Base-by-base conservation (phyloP, 2,797 vertebrate species). In the Esox lucius region DNA sequence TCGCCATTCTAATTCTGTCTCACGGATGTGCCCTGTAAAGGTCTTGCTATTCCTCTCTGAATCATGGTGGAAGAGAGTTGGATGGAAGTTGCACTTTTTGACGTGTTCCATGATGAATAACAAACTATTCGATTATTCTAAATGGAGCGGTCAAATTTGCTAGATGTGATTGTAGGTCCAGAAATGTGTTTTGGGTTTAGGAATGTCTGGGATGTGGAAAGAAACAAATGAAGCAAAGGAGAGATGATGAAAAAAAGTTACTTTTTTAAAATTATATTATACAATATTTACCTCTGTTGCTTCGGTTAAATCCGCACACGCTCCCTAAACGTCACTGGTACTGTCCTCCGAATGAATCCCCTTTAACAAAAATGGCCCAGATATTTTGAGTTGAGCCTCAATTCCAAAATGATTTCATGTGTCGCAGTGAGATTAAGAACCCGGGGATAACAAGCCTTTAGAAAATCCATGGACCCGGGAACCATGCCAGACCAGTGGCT, bases 331-430 rank as follows among this genome's bases (percentile, higher is more conserved):
- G 3, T 46, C 61, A 75, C 42, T 31, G 62, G 75, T 24, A 31
- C 35, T 31, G 26, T 19, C 24, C 16, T 70, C 46, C 16, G 46
- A 70, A 4, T 26, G 24, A 26, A 70, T 83, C 5, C 16, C 74
- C 69, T 87, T 75, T 61, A 22, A 68, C 87, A 51, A 77, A 87
- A 90, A 85, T 78, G 87, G 82, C 82, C 85, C 85, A 87, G 85
- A 91, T 91, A 82, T 85, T 78, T 84, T 80, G 82, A 33, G 17
- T 81, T 83, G 79, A 87, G 84, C 80, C 80, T 84, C 81, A 87
- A 85, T 86, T 80, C 83, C 75, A 77, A 83, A 90, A 89, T 90
- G 81, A 91, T 91, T 88, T 91, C 67, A 86, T 80, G 77, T 90
- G 89, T 89, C 84, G 80, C 80, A 64, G 67, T 86, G 83, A 74